Conservation (phyloP, 2,113 vertebrate species). For the Perca schrenkii region DNA sequence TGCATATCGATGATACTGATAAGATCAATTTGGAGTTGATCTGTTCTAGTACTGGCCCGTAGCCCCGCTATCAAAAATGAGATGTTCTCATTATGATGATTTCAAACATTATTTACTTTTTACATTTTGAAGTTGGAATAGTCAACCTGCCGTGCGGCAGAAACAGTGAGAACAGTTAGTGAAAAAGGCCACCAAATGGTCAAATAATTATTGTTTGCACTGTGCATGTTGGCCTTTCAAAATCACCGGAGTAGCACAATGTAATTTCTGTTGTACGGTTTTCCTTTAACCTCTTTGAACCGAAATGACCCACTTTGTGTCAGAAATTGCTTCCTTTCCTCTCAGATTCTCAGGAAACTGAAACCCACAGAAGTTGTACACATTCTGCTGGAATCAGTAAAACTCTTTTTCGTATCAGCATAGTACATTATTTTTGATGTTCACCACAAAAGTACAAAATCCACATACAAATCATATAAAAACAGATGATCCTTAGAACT, state of each 20-base stretch:
- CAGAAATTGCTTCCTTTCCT: no score
- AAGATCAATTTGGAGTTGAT: neutral
- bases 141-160: neutral
- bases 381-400: neutral
- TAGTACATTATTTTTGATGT: no score
- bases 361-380: neutral
- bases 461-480: no score
- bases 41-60: neutral
- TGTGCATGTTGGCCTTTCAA: neutral
- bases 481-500: no score
- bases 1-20: neutral
- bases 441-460: no score
- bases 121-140: neutral
- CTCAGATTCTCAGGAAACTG: neutral
- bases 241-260: neutral
- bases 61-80: neutral
- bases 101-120: no score
- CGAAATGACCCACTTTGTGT: neutral
- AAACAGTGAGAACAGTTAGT: neutral
- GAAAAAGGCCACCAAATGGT: neutral
- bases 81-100: neutral
- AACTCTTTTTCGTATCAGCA: neutral
- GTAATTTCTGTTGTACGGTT: neutral
- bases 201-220: neutral
- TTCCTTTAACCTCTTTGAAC: neutral